Conservation (phyloP, 2,797 vertebrate genomes). For the Crypturellus tataupa region DNA sequence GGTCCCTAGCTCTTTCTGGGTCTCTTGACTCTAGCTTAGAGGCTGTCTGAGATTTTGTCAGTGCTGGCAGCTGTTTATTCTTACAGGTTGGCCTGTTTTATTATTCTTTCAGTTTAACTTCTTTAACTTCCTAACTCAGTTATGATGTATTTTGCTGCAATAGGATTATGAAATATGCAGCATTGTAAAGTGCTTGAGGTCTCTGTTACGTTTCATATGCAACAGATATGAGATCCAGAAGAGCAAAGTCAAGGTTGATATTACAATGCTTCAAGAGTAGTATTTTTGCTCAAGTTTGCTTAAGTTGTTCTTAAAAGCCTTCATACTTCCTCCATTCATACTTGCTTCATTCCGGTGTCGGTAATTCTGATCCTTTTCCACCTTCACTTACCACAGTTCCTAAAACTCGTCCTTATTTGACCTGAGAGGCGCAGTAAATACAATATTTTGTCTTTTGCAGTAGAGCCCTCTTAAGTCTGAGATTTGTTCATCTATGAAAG, state of each 20-base stretch:
- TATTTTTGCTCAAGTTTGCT: not conserved
- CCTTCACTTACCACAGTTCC: not conserved
- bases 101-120: accelerated
- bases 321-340: not conserved
- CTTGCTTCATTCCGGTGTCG: not conserved
- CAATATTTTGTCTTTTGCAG: not conserved
- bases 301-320: not conserved
- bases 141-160: not conserved
- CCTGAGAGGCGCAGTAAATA: accelerated
- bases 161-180: not conserved
- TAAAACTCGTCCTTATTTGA: not conserved
- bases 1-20: not conserved
- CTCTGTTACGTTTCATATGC: not conserved
- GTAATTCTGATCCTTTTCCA: not conserved
- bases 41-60: not conserved
- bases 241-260: not conserved
- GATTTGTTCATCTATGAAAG: not conserved
- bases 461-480: not conserved
- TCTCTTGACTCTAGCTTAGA: not conserved
- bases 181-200: not conserved
- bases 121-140: too few relatives aligned
- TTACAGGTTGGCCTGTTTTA: not conserved
- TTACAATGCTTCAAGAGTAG: accelerated
- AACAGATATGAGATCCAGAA: not conserved
- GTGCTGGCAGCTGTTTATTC: not conserved